Conservation (phyloP, 1,140 invertebrate genomes). For the Cepaea nemoralis region DNA sequence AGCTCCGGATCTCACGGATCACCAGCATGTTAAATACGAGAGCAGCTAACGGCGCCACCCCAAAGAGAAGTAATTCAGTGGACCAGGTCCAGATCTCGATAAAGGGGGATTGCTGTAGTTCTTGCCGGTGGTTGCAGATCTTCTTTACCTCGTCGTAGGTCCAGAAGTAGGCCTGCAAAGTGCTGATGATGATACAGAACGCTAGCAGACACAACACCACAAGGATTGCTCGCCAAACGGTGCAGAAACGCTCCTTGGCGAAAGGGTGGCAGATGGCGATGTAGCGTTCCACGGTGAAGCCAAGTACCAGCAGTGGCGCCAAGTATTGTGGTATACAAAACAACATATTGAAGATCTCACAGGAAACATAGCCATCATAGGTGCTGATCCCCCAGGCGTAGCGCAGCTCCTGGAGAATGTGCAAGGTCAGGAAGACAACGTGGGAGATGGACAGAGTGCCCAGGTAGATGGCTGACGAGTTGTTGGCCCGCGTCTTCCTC, state of each 20-base stretch:
- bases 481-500: slow-evolving; percentile 56
- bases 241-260: slow-evolving; percentile 83
- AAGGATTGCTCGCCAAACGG: slow-evolving; percentile 80
- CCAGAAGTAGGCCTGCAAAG: too few relatives aligned
- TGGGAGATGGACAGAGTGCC: slow-evolving; percentile 63
- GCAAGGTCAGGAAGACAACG: slow-evolving; percentile 59
- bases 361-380: slow-evolving; percentile 58
- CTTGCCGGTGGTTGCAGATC: slow-evolving; percentile 53
- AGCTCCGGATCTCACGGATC: slow-evolving; percentile 60
- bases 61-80: slow-evolving; percentile 66
- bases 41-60: slow-evolving; percentile 60
- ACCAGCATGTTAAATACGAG: slow-evolving; percentile 69
- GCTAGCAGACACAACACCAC: slow-evolving; percentile 73
- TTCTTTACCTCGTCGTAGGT: slow-evolving; percentile 38
- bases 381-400: slow-evolving; percentile 60
- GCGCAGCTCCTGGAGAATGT: slow-evolving; percentile 64
- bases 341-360: slow-evolving; percentile 62
- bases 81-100: slow-evolving; percentile 65
- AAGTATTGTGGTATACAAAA: slow-evolving; percentile 67
- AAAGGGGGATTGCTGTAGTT: slow-evolving; percentile 47
- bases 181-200: slow-evolving; percentile 53
- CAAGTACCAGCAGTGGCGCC: slow-evolving; percentile 72
- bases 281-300: too few relatives aligned
- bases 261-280: slow-evolving; percentile 95
- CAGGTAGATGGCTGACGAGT: slow-evolving; percentile 68